phyloP scores from a whole-genome alignment of 2,888 invertebrate genomes.

The Rhimphoctona megacephalus region DNA sequence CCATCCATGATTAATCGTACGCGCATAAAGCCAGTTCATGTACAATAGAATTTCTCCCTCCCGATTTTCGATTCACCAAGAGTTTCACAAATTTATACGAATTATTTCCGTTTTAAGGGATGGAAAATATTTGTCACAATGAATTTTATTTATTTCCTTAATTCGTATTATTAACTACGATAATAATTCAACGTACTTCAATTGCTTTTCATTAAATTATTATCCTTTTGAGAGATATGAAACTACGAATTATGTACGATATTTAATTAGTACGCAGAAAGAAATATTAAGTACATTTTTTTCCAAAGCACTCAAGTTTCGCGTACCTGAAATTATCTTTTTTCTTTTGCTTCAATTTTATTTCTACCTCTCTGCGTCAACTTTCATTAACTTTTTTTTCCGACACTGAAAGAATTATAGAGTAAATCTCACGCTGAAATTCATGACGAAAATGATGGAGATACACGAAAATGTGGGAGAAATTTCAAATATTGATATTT shows the following conservation, averaged over 20 bases:
- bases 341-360: not conserved
- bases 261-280: not conserved
- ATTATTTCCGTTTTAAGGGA: not conserved
- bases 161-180: not conserved
- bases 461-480: not conserved
- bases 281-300: not conserved
- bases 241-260: not conserved
- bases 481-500: not conserved
- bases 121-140: not conserved
- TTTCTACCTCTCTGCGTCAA: not conserved
- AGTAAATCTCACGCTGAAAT: not conserved
- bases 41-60: not conserved
- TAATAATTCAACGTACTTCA: not conserved
- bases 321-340: not conserved
- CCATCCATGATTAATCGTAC: slow-evolving; percentile 14
- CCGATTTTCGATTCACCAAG: not conserved
- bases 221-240: not conserved
- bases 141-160: not conserved
- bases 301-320: not conserved
- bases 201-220: not conserved
- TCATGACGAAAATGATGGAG: not conserved
- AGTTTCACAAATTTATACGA: not conserved
- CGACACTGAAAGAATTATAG: not conserved
- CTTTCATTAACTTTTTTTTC: not conserved
- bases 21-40: not conserved